Conservation (phyloP, 2,888 invertebrate genomes). For the Opisthograptis luteolata region DNA sequence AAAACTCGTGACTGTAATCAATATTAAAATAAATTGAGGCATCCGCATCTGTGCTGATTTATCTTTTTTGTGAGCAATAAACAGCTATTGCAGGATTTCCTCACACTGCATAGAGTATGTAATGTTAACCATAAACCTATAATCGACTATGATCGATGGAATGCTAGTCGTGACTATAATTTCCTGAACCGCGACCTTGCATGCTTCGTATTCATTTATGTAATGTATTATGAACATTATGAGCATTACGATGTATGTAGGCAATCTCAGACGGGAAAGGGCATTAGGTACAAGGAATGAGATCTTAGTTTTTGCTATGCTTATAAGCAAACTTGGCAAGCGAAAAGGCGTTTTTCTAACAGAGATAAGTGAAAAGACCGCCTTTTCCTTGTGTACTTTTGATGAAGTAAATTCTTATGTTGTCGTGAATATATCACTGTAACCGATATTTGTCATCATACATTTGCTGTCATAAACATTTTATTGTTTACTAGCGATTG, state of each 20-base stretch:
- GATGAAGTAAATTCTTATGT: conserved; percentile 22
- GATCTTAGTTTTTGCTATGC: conserved; percentile 29
- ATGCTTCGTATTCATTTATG: conserved; percentile 44
- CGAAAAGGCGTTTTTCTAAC: conserved; percentile 29
- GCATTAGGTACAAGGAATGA: conserved; percentile 26
- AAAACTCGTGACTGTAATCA: conserved; percentile 8
- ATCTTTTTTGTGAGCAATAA: conserved; percentile 13
- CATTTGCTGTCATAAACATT: too few relatives aligned
- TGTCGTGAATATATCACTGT: too few relatives aligned
- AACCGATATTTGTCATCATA: too few relatives aligned
- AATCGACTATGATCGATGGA: conserved; percentile 36
- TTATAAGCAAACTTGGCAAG: conserved; percentile 28
- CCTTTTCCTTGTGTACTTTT: conserved; percentile 36
- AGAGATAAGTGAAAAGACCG: conserved; percentile 30
- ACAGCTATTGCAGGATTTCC: conserved; percentile 21
- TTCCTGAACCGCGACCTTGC: conserved; percentile 50
- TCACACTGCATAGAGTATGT: conserved; percentile 19
- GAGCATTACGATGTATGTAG: conserved; percentile 21
- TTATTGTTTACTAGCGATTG: too few relatives aligned
- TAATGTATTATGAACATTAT: conserved; percentile 35
- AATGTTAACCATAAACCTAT: conserved; percentile 24
- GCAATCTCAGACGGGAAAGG: conserved; percentile 16
- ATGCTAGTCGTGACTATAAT: conserved; percentile 38
- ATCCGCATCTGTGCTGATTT: not conserved
- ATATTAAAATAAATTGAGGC: not conserved